Evolutionary conservation across 2,888 invertebrate species (phyloP), one percentile per base, ranked within the genome.

Genomic region (Yponomeuta malinellus): DNA sequence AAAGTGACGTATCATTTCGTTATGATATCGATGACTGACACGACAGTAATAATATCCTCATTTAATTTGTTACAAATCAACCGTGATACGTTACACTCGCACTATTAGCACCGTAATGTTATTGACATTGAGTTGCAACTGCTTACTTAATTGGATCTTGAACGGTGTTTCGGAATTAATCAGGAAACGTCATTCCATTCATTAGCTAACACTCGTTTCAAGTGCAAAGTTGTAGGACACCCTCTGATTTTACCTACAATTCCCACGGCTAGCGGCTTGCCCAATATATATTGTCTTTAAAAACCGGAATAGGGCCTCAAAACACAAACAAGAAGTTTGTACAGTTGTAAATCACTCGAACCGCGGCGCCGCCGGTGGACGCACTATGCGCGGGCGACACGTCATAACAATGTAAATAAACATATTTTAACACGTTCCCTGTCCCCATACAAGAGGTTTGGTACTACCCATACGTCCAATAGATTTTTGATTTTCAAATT

Each of bases 1-100:
- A 85, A 90, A 90, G 85, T 90, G 90, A 91, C 89, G 90, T 90
- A 85, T 86, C 71, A 88, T 85, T 84, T 85, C 86, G 85, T 84
- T 84, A 83, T 81, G 88, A 90, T 90, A 91, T 86, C 90, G 85
- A 87, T 88, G 88, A 88, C 88, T 89, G 88, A 86, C 83, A 82
- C 81, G 83, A 80, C 85, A 79, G 82, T 88, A 86, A 87, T 88
- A 89, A 88, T 86, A 90, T 87, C 88, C 86, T 84, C 85, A 87
- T 87, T 86, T 86, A 89, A 89, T 89, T 90, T 89, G 85, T 85
- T 82, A 83, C 83, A 88, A 90, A 89, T 87, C 88, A 89, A 43
- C 65, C 70, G 65, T 65, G 10, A 31, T 65, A 33, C 31, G 65
- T 65, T 29, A 65, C 52, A 59, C 52, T 59, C 3, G 15, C 52